Base-by-base conservation (phyloP, 2,113 vertebrate species). In the Colinus virginianus region DNA sequence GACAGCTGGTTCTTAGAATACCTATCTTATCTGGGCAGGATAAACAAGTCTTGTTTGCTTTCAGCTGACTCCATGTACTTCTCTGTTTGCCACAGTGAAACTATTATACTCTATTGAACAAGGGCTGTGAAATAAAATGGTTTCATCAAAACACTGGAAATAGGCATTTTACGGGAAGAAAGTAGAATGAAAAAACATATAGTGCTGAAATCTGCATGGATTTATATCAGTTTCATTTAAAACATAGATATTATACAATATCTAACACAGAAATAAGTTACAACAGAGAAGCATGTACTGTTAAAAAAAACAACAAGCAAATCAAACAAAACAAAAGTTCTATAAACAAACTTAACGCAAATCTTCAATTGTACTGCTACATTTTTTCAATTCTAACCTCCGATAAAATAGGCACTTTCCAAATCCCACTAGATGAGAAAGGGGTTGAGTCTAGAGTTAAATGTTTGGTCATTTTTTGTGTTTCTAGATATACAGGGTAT, bases 181-280 rank as follows among this genome's bases (percentile, higher is more conserved):
- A 77, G 66, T 69, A 23, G 68, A 64, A 69, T 6, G 7, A 49
- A 59, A 84, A 81, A 32, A 32, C 55, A 19, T 13, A 45, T 6
- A 11, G 25, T 69, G 10, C 46, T 82, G 74, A 74, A 90, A 77
- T 92, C 62, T 84, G 62, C 23, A 48, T 48, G 26, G 28, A n/a
- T 91, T 84, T 83, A 3, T 46, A 48, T 86, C 56, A 70, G 22
- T 80, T 87, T 43, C 22, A 34, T 92, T 90, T 83, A 61, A 85
- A 82, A 74, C 40, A 79, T 15, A 87, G 81, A 61, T 22, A 28
- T 34, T 40, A 2, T 46, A 23, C 16, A 58, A 20, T 67, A 68
- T 7, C 15, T 79, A 67, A 71, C 38, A 3, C 26, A 78, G 66
- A 64, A 96, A 93, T 87, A 93, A 95, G 9, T 95, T 93, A 78